Evolutionary conservation across 2,888 invertebrate genomes (phyloP).

Genomic region (Odontocolon sp.): DNA sequence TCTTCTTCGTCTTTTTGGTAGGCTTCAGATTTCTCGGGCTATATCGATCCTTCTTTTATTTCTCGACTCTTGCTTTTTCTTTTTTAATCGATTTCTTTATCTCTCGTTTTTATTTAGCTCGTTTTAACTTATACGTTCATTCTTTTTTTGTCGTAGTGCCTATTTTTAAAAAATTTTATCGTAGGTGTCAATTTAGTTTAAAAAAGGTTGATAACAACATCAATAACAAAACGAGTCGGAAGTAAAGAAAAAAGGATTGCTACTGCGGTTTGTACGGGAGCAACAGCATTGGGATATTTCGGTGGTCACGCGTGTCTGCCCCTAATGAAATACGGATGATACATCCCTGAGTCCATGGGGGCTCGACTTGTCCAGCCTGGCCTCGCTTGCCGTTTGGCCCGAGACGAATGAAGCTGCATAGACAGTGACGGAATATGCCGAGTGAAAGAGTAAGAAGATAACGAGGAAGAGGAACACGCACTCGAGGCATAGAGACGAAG

Average conservation of each 20-base stretch:
- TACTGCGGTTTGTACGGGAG: too few relatives aligned
- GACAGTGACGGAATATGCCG: constrained; percentile 33
- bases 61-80: constrained; percentile 16
- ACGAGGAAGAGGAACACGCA: constrained; percentile 13
- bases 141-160: constrained; percentile 26
- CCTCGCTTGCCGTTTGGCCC: constrained; percentile 41
- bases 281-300: constrained; percentile 62
- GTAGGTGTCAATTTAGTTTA: too few relatives aligned
- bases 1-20: too few relatives aligned
- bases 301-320: constrained; percentile 65
- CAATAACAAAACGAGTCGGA: background rate
- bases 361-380: constrained; percentile 49
- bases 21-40: too few relatives aligned
- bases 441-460: constrained; percentile 35
- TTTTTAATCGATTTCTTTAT: constrained; percentile 35
- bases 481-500: background rate
- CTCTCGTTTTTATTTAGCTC: background rate
- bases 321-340: constrained; percentile 66
- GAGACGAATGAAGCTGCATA: constrained; percentile 44
- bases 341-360: constrained; percentile 64
- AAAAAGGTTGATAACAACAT: background rate
- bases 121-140: constrained; percentile 2
- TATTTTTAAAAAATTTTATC: too few relatives aligned
- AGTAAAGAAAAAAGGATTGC: too few relatives aligned
- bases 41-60: background rate